Conservation (phyloP, 2,113 vertebrate genomes). For the Dendrocopos noguchii region DNA sequence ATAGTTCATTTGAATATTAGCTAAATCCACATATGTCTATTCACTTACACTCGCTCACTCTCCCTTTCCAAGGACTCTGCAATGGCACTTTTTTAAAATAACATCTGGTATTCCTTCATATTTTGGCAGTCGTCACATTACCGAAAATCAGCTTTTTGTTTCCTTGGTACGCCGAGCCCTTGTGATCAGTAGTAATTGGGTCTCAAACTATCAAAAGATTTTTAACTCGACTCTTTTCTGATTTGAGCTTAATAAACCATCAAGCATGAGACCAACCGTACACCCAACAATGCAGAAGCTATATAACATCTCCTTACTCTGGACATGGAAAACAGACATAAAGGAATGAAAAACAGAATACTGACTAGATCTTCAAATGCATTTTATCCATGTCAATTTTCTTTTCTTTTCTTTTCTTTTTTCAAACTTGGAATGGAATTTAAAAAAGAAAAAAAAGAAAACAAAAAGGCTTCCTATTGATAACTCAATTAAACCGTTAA, state of each 20-base stretch:
- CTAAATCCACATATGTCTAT: slow-evolving; percentile 41
- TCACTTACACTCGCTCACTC: neutral
- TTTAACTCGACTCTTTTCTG: neutral
- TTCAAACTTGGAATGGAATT: neutral
- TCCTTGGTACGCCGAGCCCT: slow-evolving; percentile 20
- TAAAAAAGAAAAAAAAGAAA: slow-evolving; percentile 1
- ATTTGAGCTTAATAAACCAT: slow-evolving; percentile 43
- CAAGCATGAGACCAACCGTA: neutral
- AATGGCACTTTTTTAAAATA: slow-evolving; percentile 51
- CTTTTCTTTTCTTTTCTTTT: neutral
- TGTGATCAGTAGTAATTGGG: slow-evolving; percentile 22
- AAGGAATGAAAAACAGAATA: slow-evolving; percentile 62
- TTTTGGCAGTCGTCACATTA: slow-evolving; percentile 53
- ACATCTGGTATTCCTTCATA: slow-evolving; percentile 73
- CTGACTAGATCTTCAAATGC: slow-evolving; percentile 50
- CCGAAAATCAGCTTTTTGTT: slow-evolving; percentile 59
- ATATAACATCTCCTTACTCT: slow-evolving; percentile 20
- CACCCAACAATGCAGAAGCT: slow-evolving; percentile 26
- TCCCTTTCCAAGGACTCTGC: slow-evolving; percentile 44
- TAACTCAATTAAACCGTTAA: slow-evolving; percentile 66
- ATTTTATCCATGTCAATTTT: slow-evolving; percentile 61
- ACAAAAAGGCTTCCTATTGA: slow-evolving; percentile 51
- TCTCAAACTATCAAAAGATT: slow-evolving; percentile 52
- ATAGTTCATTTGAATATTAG: slow-evolving; percentile 41
- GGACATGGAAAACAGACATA: slow-evolving; percentile 39